These are phyloP conservation scores for Prolemur simus DNA, from an alignment of 2,113 vertebrate species.

Conservation along the genomic window DNA sequence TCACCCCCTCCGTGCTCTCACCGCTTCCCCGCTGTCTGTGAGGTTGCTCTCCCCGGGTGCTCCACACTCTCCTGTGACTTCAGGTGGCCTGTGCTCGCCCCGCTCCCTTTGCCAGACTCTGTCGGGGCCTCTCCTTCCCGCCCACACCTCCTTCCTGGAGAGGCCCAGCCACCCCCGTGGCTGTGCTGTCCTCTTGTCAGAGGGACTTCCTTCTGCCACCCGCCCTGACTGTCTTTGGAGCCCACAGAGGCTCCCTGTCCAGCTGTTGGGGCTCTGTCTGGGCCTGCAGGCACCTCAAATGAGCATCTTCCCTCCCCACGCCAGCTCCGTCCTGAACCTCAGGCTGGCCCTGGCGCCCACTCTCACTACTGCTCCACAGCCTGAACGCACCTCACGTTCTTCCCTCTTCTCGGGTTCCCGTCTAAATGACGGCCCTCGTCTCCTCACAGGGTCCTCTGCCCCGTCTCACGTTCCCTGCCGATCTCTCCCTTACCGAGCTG, in stretches of 20 bases:
- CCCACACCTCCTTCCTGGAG: neutral
- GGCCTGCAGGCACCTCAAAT: neutral
- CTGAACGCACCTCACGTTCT: fast-evolving
- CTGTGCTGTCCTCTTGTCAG: neutral
- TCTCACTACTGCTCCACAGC: neutral
- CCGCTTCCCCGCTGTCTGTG: neutral
- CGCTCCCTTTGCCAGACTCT: neutral
- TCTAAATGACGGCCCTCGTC: neutral
- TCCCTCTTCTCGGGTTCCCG: neutral
- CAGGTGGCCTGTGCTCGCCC: fast-evolving
- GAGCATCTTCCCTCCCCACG: neutral
- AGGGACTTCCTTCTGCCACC: neutral
- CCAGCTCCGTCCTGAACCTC: neutral
- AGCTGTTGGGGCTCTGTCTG: neutral
- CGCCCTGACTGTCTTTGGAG: neutral
- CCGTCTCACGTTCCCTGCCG: neutral
- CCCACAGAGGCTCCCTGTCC: neutral
- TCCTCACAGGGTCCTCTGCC: neutral
- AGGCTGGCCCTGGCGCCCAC: fast-evolving
- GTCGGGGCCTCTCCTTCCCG: neutral
- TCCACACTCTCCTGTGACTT: neutral
- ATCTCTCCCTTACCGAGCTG: neutral
- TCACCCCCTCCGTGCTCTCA: neutral
- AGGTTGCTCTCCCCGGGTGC: neutral
- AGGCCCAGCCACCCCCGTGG: fast-evolving